These are phyloP conservation scores for silkworm (Bombyx mori) DNA, from an alignment of 1,140 invertebrate species.

Conservation along the genomic window DNA sequence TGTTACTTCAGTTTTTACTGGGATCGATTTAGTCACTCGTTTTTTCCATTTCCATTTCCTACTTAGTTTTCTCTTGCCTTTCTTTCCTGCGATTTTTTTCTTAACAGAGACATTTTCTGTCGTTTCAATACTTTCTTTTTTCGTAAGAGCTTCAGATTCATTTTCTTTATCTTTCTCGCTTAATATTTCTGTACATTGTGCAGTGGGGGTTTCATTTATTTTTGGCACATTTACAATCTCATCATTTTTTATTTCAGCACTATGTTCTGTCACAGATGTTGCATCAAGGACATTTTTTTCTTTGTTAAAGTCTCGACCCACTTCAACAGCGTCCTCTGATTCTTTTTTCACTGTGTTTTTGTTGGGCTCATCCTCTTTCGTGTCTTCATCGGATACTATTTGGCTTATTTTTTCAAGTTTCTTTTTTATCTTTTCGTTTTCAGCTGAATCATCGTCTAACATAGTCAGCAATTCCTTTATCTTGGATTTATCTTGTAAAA, in stretches of 20 bases:
- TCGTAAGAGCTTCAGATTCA: background rate
- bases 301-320: background rate
- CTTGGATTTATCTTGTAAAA: slow-evolving; percentile 59
- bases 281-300: background rate
- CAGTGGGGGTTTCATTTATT: background rate
- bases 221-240: background rate
- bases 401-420: slow-evolving; percentile 54
- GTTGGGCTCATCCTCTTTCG: slow-evolving; percentile 3
- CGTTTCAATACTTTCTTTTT: slow-evolving; percentile 10
- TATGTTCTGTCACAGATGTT: too few species aligned
- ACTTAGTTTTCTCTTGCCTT: slow-evolving; percentile 12
- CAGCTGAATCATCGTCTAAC: slow-evolving; percentile 32
- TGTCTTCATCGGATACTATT: slow-evolving; percentile 52
- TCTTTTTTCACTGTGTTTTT: slow-evolving; percentile 5
- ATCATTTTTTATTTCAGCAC: background rate
- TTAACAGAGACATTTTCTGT: slow-evolving; percentile 5
- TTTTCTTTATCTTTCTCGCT: background rate
- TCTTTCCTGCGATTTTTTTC: slow-evolving; percentile 17
- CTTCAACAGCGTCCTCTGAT: background rate
- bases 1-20: background rate
- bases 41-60: slow-evolving; percentile 24
- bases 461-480: slow-evolving; percentile 49
- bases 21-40: slow-evolving; percentile 28
- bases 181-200: background rate
- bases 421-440: slow-evolving; percentile 57